Evolutionary conservation across 2,797 vertebrate genomes (phyloP).

Genomic region (Sternotherus odoratus): DNA sequence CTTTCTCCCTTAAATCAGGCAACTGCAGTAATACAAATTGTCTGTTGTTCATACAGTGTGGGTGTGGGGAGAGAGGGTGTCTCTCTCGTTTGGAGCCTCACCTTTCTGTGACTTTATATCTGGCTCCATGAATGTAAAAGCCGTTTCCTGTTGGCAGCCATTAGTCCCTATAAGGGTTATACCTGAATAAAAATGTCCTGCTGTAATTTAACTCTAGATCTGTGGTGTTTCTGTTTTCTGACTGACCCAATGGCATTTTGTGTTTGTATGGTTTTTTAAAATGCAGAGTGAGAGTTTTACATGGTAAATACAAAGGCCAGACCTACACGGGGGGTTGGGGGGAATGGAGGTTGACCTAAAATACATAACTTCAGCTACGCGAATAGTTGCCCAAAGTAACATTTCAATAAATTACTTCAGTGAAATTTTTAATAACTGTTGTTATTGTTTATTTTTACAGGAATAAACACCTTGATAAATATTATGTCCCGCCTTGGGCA

Average conservation of each 20-base stretch:
- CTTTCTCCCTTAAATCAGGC: neutral
- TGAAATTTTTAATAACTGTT: conserved; percentile 36
- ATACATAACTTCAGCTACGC: too few species aligned
- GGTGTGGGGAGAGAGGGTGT: neutral
- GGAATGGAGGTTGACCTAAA: too few species aligned
- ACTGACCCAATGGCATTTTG: neutral
- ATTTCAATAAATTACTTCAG: conserved; percentile 35
- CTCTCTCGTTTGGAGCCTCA: neutral
- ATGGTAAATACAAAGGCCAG: neutral
- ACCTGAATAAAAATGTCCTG: neutral
- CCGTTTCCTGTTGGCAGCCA: neutral
- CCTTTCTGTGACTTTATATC: neutral
- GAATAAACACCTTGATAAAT: conserved; percentile 99
- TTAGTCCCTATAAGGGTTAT: neutral
- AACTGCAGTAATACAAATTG: neutral
- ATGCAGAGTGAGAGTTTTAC: conserved; percentile 1
- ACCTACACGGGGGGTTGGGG: too few species aligned
- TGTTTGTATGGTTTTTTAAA: neutral
- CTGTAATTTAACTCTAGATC: neutral
- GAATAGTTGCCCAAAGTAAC: neutral
- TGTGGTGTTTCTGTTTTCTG: neutral
- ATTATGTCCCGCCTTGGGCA: conserved; percentile 99
- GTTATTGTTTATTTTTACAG: conserved; percentile 79
- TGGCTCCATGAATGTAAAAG: neutral
- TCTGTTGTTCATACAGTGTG: neutral